Evolutionary conservation across 2,797 vertebrate genomes (phyloP).

Genomic region (Malurus splendens): DNA sequence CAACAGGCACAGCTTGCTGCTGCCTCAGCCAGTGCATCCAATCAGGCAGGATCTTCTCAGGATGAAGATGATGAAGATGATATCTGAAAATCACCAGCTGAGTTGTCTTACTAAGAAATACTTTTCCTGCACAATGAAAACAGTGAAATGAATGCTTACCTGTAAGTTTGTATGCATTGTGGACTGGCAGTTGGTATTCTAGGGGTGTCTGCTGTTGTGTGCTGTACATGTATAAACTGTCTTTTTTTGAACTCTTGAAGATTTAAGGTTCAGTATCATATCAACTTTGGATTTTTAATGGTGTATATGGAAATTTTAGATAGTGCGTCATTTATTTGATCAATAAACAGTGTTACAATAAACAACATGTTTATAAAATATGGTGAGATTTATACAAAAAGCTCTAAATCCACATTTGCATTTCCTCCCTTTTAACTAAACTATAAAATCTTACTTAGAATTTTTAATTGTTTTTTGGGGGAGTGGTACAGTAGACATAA

Average conservation of each 20-base stretch:
- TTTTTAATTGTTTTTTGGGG: constrained; percentile 71
- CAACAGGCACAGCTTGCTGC: constrained; percentile 96
- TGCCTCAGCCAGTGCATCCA: constrained; percentile 88
- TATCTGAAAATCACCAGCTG: constrained; percentile 81
- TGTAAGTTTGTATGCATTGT: constrained; percentile 72
- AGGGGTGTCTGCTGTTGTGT: constrained; percentile 76
- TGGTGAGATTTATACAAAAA: constrained; percentile 76
- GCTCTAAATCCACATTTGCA: constrained; percentile 72
- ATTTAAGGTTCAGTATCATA: constrained; percentile 79
- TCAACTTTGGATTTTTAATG: constrained; percentile 80
- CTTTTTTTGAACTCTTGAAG: constrained; percentile 76
- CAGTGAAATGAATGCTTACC: constrained; percentile 71
- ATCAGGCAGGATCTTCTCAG: constrained; percentile 94
- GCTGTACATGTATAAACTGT: constrained; percentile 76
- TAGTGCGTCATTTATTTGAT: constrained; percentile 77
- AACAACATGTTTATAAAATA: constrained; percentile 75
- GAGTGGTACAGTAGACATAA: constrained; percentile 54
- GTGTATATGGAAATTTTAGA: constrained; percentile 82
- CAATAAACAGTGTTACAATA: constrained; percentile 80
- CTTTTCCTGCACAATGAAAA: constrained; percentile 72
- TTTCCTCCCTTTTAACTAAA: constrained; percentile 77
- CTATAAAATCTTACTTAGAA: constrained; percentile 67
- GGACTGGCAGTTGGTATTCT: constrained; percentile 77
- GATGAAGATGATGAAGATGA: constrained; percentile 98
- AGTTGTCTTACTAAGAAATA: constrained; percentile 62